These are phyloP conservation scores for Accipiter virgatus DNA, from an alignment of 2,113 vertebrate species.

Conservation along the genomic window DNA sequence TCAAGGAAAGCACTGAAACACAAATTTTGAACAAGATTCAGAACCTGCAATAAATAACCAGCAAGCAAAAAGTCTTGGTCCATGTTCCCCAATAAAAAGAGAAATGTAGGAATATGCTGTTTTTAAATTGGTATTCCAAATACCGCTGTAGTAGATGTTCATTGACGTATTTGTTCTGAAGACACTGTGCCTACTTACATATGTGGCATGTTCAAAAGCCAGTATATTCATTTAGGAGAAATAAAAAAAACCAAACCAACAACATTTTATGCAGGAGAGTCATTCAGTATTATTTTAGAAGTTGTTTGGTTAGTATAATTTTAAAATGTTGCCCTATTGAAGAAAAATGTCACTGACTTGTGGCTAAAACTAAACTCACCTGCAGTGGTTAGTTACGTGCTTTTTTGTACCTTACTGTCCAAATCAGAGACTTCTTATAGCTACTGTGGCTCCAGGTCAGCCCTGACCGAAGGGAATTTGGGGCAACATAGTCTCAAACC, in stretches of 20 bases:
- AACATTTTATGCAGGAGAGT: background rate
- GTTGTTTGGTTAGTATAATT: background rate
- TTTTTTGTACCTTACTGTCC: background rate
- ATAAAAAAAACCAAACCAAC: too few species aligned
- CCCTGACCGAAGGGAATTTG: background rate
- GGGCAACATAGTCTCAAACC: background rate
- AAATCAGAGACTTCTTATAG: background rate
- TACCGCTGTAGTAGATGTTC: background rate
- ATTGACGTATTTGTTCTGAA: background rate
- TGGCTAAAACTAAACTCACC: background rate
- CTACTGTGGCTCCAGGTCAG: background rate
- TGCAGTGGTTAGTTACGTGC: accelerated
- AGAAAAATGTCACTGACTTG: background rate
- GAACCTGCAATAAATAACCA: background rate
- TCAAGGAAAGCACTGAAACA: background rate
- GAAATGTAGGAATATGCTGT: background rate
- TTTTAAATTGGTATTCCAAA: background rate
- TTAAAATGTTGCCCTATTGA: background rate
- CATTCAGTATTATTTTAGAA: background rate
- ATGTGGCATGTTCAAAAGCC: background rate
- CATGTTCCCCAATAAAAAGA: background rate
- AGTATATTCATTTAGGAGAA: background rate
- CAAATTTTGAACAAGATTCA: background rate
- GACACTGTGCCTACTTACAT: background rate
- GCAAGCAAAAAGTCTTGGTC: background rate